These are phyloP conservation scores for Achlya flavicornis DNA, from an alignment of 2,888 invertebrate genomes.

Conservation along the genomic window DNA sequence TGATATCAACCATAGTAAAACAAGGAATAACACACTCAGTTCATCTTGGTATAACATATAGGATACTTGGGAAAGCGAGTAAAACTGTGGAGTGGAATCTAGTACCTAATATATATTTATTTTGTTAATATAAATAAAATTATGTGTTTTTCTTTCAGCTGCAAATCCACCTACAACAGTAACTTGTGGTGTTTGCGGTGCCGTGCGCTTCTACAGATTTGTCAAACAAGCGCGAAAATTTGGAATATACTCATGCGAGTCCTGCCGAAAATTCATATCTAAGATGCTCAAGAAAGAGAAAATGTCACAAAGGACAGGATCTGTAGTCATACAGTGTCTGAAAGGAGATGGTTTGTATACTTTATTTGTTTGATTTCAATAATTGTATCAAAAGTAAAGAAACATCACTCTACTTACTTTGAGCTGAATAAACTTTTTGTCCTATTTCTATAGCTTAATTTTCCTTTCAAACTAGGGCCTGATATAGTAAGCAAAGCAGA, in stretches of 20 bases:
- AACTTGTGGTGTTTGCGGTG: constrained; percentile 91
- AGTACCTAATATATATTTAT: neutral
- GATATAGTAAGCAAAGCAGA: too few species aligned
- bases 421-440: too few species aligned
- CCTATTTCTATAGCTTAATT: too few species aligned
- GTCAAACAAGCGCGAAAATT: constrained; percentile 92
- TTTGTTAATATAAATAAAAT: neutral
- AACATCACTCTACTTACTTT: too few species aligned
- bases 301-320: constrained; percentile 81
- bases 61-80: too few species aligned
- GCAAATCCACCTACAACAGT: constrained; percentile 86
- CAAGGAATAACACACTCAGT: too few species aligned
- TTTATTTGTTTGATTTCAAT: neutral
- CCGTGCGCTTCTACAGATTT: constrained; percentile 89
- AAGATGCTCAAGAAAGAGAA: constrained; percentile 90
- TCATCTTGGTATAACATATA: too few species aligned
- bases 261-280: constrained; percentile 93
- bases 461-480: too few species aligned
- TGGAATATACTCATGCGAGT: constrained; percentile 93
- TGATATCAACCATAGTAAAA: too few species aligned
- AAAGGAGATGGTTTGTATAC: constrained; percentile 84
- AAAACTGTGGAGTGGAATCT: too few species aligned
- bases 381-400: too few species aligned
- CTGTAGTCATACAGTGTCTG: constrained; percentile 85
- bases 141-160: constrained; percentile 59